Evolutionary conservation across 2,888 invertebrate genomes (phyloP), one percentile per base, ranked within the genome.

Genomic region (Parascotia fuliginaria): DNA sequence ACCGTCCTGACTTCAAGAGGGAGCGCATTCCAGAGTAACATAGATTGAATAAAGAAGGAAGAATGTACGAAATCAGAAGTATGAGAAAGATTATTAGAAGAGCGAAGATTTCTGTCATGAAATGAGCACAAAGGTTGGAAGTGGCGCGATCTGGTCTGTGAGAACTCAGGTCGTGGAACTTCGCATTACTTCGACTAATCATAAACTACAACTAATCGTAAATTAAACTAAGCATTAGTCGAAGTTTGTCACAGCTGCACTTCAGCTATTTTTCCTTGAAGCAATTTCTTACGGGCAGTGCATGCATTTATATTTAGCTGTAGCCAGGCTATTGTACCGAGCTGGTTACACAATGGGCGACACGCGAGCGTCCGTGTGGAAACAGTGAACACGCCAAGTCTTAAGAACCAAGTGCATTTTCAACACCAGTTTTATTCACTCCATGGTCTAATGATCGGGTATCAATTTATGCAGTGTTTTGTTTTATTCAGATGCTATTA

Each of bases 341-440:
- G 11, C 58, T 56, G 52, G 65, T 79, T 73, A 66, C 73, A 81
- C 77, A 81, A 80, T 77, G 67, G 65, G 43, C 51, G 46, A 54
- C 71, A 76, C 68, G 73, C 70, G 70, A 75, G 53, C 66, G 68
- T 58, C 65, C 71, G 60, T 66, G 63, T 69, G 64, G 68, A 60
- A 65, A 60, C 50, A 55, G 34, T 15, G 27, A 38, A 46, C 49
- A 49, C 43, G 49, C 39, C 22, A 47, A 28, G 14, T 16, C 42
- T 42, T 22, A 27, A 42, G 41, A 36, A 31, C 27, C 32, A 16
- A 42, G 37, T 32, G 22, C 24, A 36, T 41, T 67, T 67, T 63
- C 59, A 67, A 55, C 64, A 59, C 51, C 52, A 34, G 41, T 40
- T 63, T 46, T 16, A 43, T 41, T n/a, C 16, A 33, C 43, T 47